phyloP scores from a whole-genome alignment of 2,888 invertebrate genomes.

The Tortricodes alternella region DNA sequence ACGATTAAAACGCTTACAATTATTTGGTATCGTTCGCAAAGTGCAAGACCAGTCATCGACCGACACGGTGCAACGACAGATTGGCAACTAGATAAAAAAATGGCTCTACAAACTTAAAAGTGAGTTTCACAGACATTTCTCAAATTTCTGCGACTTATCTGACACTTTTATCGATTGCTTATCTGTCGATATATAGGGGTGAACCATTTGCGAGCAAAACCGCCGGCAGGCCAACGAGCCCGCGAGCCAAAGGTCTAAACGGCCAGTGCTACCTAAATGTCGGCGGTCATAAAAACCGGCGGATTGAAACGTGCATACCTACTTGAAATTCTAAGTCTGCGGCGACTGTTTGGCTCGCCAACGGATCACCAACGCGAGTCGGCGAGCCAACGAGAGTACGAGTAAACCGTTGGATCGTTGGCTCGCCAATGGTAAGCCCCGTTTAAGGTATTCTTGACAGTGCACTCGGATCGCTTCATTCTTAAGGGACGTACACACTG shows the following conservation, averaged over 20 bases:
- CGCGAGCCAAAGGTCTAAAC: too few relatives aligned
- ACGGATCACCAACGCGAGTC: too few relatives aligned
- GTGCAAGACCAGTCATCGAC: conserved; percentile 20
- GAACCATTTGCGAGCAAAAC: too few relatives aligned
- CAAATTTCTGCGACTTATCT: not conserved
- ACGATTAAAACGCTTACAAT: conserved; percentile 72
- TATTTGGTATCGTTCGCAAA: conserved; percentile 66
- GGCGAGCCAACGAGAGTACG: too few relatives aligned
- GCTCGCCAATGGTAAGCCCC: too few relatives aligned
- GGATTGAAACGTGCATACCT: too few relatives aligned
- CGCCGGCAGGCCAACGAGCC: too few relatives aligned
- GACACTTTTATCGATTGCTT: not conserved
- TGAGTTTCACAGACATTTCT: not conserved
- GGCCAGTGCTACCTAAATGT: too few relatives aligned
- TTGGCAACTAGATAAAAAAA: not conserved
- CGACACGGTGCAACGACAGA: conserved; percentile 6
- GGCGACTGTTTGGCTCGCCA: too few relatives aligned
- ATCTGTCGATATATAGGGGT: not conserved
- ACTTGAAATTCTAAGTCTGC: too few relatives aligned
- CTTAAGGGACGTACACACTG: conserved; percentile 55
- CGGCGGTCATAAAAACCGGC: too few relatives aligned
- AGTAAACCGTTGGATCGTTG: too few relatives aligned
- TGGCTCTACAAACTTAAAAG: not conserved
- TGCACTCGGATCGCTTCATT: conserved; percentile 34
- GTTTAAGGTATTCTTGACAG: not conserved